Base-by-base conservation (phyloP, 1,140 invertebrate species). In the Caenorhabditis inopinata region DNA sequence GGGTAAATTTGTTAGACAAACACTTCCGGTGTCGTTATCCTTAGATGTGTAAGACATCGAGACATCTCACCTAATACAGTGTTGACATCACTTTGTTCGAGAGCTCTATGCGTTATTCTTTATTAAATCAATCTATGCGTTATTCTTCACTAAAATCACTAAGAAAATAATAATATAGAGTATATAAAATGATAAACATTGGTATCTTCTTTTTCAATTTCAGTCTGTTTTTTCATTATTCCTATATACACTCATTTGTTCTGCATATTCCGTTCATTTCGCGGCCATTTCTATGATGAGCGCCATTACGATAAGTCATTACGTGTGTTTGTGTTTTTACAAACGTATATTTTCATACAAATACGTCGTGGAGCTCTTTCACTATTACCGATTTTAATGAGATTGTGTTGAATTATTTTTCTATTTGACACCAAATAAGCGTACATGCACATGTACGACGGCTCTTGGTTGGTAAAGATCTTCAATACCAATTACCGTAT, bases 381-480 rank as follows among this genome's bases (percentile, higher is more conserved):
- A 68, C 27, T 38, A 38, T 12, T 1, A 68, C 58, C 58, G 27
- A 32, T 68, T 68, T 68, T 68, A 68, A 68, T 68, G 58, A 68
- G 58, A 68, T 68, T 68, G 58, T 68, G 58, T 68, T 68, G 58
- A 68, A 68, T 68, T 68, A 68, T 68, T 68, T 68, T 68, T 21
- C 58, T 68, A 68, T n/a, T 68, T 68, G 58, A 68, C 11, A 68
- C 58, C 58, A 68, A 68, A 68, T 38, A 32, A 68, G 58, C 58
- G 58, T 32, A 7, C 3, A n/a, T 18, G n/a, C 58, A 9, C 2
- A n/a, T 18, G n/a, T 32, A 9, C 27, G 16, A 11, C 12, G 7
- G 21, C 21, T n/a, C n/a, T n/a, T 11, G 11, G 32, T n/a, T 18
- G 32, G 58, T 38, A 42, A 27, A 16, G 2, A 32, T 68, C 5